Percentiles rank a stretch among this genome's conserved stretches.
These are phyloP conservation scores for Drosophila melanogaster DNA, from an alignment of 1,140 invertebrate species.

Conservation along the genomic window Release_6_plus_ISO1_MT NT_033777.3:19912001-19912500, in stretches of 20 bases:
- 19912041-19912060: conserved; percentile 14
- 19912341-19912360: conserved; percentile 72
- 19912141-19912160: background rate
- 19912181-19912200: too few species aligned
- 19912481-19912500: conserved; percentile 74
- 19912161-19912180: too few species aligned
- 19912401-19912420: conserved; percentile 48
- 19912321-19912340: conserved; percentile 80
- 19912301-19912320: conserved; percentile 59
- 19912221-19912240: too few species aligned
- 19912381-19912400: conserved; percentile 62
- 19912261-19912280: background rate
- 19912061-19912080: conserved; percentile 11
- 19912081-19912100: background rate
- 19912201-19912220: too few species aligned
- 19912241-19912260: too few species aligned
- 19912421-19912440: conserved; percentile 71
- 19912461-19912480: conserved; percentile 67
- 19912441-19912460: conserved; percentile 69
- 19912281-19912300: background rate
- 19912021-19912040: conserved; percentile 2
- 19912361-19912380: conserved; percentile 75
- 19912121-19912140: background rate
- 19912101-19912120: background rate
- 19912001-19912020: background rate